Evolutionary conservation across 1,140 invertebrate genomes (phyloP).

Genomic region (Delia radicum): DNA sequence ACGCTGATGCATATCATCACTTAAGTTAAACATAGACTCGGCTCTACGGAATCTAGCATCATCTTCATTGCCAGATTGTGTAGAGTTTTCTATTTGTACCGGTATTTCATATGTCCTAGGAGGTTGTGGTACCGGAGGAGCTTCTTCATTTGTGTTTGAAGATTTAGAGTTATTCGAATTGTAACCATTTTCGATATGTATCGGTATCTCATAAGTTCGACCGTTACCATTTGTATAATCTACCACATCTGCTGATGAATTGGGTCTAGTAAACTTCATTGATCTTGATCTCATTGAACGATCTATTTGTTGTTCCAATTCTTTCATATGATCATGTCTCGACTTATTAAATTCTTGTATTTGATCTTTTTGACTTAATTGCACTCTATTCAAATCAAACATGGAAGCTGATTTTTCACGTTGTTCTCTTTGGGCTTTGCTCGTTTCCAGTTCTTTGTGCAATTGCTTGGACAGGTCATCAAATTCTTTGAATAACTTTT

Average conservation of each 20-base stretch:
- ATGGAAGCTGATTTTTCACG: slow-evolving; percentile 44
- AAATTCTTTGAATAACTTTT: slow-evolving; percentile 54
- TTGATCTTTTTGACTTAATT: slow-evolving; percentile 30
- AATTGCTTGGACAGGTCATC: slow-evolving; percentile 48
- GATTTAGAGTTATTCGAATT: not conserved
- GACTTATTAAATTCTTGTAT: slow-evolving; percentile 38
- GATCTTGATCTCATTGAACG: slow-evolving; percentile 39
- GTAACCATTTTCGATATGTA: slow-evolving; percentile 30
- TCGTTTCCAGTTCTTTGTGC: slow-evolving; percentile 41
- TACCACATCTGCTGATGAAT: slow-evolving; percentile 29
- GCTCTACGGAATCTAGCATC: slow-evolving; percentile 34
- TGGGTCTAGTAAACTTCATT: not conserved
- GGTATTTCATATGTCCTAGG: slow-evolving; percentile 37
- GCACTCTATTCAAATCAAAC: slow-evolving; percentile 44
- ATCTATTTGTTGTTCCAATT: slow-evolving; percentile 47
- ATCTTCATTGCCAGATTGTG: not conserved
- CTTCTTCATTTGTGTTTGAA: not conserved
- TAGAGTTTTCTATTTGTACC: slow-evolving; percentile 33
- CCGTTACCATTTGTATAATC: not conserved
- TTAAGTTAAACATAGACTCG: slow-evolving; percentile 46
- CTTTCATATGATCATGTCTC: slow-evolving; percentile 47
- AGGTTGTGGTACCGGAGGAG: slow-evolving; percentile 2
- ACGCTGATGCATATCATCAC: slow-evolving; percentile 27
- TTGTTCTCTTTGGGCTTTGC: slow-evolving; percentile 37
- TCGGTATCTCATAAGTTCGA: slow-evolving; percentile 33